Conservation (phyloP, 2,797 vertebrate genomes). For the Anguilla marmorata region DNA sequence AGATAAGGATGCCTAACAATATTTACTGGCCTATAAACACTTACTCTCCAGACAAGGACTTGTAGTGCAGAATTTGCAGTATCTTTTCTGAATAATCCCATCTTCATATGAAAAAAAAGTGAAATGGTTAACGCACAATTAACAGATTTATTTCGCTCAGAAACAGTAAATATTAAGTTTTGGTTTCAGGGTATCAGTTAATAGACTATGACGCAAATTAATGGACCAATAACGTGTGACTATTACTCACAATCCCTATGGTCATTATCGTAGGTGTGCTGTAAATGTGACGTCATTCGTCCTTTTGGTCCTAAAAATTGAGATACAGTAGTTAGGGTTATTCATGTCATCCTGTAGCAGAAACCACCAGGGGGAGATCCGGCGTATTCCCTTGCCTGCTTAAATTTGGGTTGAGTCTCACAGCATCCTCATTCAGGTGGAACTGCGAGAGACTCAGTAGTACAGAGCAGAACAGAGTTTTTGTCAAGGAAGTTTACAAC, state of each 20-base stretch:
- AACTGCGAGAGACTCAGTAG: conserved; percentile 9
- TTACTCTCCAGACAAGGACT: neutral
- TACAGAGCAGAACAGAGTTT: neutral
- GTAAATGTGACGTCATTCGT: conserved; percentile 6
- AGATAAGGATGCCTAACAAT: neutral
- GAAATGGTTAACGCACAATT: neutral
- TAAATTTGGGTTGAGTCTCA: conserved; percentile 27
- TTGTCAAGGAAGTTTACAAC: conserved; percentile 2
- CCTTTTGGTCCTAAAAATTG: neutral
- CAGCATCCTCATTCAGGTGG: conserved; percentile 24
- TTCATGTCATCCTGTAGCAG: neutral
- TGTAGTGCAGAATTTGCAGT: neutral
- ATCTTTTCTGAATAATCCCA: neutral
- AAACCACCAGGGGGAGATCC: conserved; percentile 28
- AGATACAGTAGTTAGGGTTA: neutral
- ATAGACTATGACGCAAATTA: neutral
- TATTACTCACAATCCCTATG: neutral
- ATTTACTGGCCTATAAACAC: neutral
- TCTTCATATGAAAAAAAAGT: neutral
- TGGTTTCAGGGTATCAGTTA: neutral
- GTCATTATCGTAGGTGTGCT: neutral
- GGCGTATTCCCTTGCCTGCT: conserved; percentile 1
- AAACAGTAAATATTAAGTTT: neutral
- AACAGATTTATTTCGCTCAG: neutral
- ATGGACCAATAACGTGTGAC: neutral